Conservation (phyloP, 2,888 invertebrate genomes). For the Lissonota sp. region DNA sequence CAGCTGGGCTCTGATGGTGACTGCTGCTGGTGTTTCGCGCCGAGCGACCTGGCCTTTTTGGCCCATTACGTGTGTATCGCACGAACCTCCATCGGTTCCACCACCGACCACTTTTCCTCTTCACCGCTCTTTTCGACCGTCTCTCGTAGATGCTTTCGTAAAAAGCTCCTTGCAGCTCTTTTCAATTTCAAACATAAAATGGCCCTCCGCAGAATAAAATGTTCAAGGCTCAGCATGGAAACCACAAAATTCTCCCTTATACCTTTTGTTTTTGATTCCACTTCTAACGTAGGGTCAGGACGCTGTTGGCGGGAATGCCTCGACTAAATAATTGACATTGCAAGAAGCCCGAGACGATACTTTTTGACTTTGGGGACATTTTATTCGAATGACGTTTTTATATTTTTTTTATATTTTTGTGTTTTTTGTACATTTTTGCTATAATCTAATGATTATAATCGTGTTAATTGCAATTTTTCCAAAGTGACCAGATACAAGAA, state of each 20-base stretch:
- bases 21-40: slow-evolving; percentile 46
- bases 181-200: slow-evolving; percentile 42
- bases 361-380: too few relatives aligned
- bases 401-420: too few relatives aligned
- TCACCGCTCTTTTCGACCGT: slow-evolving; percentile 40
- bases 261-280: too few relatives aligned
- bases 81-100: slow-evolving; percentile 41
- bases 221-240: background rate
- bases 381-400: too few relatives aligned
- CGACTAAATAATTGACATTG: too few relatives aligned
- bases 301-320: too few relatives aligned
- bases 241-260: slow-evolving; percentile 3
- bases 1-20: slow-evolving; percentile 45
- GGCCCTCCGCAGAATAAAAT: slow-evolving; percentile 48
- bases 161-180: slow-evolving; percentile 22
- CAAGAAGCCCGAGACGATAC: too few relatives aligned
- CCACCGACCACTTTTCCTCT: slow-evolving; percentile 41
- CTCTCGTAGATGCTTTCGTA: slow-evolving; percentile 12
- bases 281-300: too few relatives aligned
- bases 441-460: too few relatives aligned
- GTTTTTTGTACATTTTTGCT: too few relatives aligned
- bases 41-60: slow-evolving; percentile 43
- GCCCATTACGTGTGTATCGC: slow-evolving; percentile 40
- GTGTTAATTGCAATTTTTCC: too few relatives aligned
- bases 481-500: too few relatives aligned